Evolutionary conservation across 2,888 invertebrate genomes (phyloP).

Genomic region (Drosophila phalerata): DNA sequence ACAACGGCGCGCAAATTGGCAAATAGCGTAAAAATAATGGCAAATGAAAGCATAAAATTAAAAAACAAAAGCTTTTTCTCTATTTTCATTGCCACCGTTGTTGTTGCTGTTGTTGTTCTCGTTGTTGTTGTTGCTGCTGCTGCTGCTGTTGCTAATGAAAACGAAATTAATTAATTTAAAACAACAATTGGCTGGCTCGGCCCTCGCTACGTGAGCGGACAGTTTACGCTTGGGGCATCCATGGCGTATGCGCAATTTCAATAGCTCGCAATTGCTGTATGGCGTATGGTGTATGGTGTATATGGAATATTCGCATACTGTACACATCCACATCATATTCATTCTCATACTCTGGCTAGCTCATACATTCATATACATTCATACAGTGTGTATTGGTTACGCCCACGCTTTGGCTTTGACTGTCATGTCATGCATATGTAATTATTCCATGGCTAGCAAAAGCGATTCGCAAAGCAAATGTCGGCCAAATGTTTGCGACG

Average conservation of each 20-base stretch:
- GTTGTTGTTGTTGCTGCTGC: neutral
- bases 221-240: constrained; percentile 29
- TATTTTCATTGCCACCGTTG: constrained; percentile 14
- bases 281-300: neutral
- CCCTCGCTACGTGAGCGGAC: constrained; percentile 35
- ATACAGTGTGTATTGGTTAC: constrained; percentile 59
- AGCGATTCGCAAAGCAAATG: constrained; percentile 65
- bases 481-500: constrained; percentile 70
- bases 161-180: constrained; percentile 76
- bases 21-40: constrained; percentile 70
- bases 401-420: constrained; percentile 64
- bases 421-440: constrained; percentile 77
- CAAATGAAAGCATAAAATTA: constrained; percentile 70
- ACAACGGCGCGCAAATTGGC: constrained; percentile 67
- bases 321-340: constrained; percentile 10
- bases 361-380: neutral
- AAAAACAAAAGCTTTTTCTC: constrained; percentile 60
- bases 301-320: neutral
- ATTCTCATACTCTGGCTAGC: neutral
- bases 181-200: constrained; percentile 66
- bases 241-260: constrained; percentile 64
- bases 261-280: constrained; percentile 41
- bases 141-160: constrained; percentile 65
- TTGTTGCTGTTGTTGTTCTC: constrained; percentile 6
- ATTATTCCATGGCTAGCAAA: constrained; percentile 69